phyloP scores from a whole-genome alignment of 2,888 invertebrate species.

The Sclerodermus sp. region DNA sequence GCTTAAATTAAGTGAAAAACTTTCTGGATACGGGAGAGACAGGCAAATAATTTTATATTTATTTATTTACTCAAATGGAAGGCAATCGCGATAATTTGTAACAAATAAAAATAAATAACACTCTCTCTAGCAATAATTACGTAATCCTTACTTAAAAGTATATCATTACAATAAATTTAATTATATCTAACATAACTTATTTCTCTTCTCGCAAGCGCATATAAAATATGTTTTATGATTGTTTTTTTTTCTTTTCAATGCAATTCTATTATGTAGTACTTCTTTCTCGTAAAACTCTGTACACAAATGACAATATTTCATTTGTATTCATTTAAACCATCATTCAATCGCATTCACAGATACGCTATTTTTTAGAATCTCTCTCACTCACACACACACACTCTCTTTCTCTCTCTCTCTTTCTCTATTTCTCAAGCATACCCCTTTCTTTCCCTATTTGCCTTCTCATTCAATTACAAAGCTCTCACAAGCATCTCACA shows the following conservation, averaged over 20 bases:
- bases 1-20: too few species aligned
- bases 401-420: background rate
- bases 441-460: too few species aligned
- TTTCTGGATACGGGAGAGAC: too few species aligned
- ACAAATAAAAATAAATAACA: slow-evolving; percentile 59
- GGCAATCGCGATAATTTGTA: slow-evolving; percentile 58
- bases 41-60: slow-evolving; percentile 48
- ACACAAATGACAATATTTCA: slow-evolving; percentile 7
- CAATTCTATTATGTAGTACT: slow-evolving; percentile 1
- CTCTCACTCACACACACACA: slow-evolving; percentile 10
- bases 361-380: background rate
- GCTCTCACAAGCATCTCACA: slow-evolving; percentile 27
- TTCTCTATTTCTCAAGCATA: too few species aligned
- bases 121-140: slow-evolving; percentile 56
- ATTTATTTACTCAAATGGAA: slow-evolving; percentile 58
- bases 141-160: slow-evolving; percentile 48
- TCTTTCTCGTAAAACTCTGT: slow-evolving; percentile 1
- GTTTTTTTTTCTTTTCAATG: slow-evolving; percentile 17
- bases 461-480: background rate
- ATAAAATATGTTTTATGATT: slow-evolving; percentile 41
- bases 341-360: too few species aligned
- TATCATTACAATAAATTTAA: slow-evolving; percentile 48
- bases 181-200: slow-evolving; percentile 49
- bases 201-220: slow-evolving; percentile 38
- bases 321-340: slow-evolving; percentile 3